Evolutionary conservation across 1,140 invertebrate genomes (phyloP).

Genomic region (Euborellia annulipes): DNA sequence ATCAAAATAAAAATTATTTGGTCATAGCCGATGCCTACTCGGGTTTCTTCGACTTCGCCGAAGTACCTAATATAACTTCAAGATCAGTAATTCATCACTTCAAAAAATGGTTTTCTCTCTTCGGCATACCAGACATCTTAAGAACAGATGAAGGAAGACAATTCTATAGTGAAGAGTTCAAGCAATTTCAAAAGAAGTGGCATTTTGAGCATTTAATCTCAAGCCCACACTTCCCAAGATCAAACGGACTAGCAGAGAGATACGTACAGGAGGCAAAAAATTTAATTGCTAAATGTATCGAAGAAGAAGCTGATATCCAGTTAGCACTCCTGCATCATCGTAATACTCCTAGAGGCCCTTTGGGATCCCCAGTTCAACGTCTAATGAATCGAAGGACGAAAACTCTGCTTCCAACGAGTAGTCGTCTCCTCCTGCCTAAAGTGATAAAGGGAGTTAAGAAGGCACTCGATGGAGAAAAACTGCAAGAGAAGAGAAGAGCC

Average conservation of each 20-base stretch:
- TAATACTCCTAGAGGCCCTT: constrained; percentile 1
- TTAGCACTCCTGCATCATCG: constrained; percentile 1
- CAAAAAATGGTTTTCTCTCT: constrained; percentile 3
- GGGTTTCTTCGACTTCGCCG: constrained; percentile 1
- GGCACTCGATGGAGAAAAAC: too few species aligned
- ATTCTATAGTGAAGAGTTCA: not conserved
- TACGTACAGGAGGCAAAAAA: constrained; percentile 11
- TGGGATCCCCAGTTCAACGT: constrained; percentile 4
- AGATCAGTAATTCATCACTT: not conserved
- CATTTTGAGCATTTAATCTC: constrained; percentile 1
- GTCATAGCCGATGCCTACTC: constrained; percentile 1
- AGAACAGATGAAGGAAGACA: constrained; percentile 2
- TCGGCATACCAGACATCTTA: constrained; percentile 6
- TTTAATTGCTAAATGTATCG: not conserved
- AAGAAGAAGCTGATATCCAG: not conserved
- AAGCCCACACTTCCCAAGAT: constrained; percentile 6
- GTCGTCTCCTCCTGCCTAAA: too few species aligned
- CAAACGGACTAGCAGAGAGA: constrained; percentile 10
- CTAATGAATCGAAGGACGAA: constrained; percentile 2
- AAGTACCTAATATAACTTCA: not conserved
- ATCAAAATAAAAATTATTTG: not conserved
- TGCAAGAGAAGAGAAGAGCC: too few species aligned
- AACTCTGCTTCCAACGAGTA: constrained; percentile 3
- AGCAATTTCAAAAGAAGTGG: constrained; percentile 1
- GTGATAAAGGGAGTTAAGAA: too few species aligned